Evolutionary conservation across 2,113 vertebrate species (phyloP), one percentile per base, ranked within the genome.

Genomic region (Tychaedon coryphoeus): DNA sequence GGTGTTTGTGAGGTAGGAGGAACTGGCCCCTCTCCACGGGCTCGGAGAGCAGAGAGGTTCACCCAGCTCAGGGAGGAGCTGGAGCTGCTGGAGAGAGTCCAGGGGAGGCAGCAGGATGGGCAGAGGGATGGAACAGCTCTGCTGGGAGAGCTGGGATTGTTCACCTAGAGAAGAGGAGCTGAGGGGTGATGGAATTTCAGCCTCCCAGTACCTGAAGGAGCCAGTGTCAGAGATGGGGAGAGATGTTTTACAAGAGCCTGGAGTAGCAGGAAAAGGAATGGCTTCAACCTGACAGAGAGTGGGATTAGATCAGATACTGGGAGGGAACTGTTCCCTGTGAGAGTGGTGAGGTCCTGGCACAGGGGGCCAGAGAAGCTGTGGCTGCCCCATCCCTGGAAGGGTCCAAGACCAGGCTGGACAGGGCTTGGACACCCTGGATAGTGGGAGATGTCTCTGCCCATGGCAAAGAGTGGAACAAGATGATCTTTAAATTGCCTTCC

Each of bases 21-120:
- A 66, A 12, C 51, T 0, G 0, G 7, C 4, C 5, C 3, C 29
- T 48, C 31, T 72, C 57, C 33, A 0, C 0, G 17, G 15, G 50
- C 62, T 86, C 4, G 1, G 40, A 36, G 24, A 34, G n/a, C 29
- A 42, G 28, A 17, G 23, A n/a, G 14, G 24, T 19, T 31, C 61
- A 20, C 19, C 60, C 86, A 64, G 74, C 48, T 34, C 75, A 15
- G 61, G 61, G 15, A 54, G 77, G 66, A 0, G 0, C 50, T 29
- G 60, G 76, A 81, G 26, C 28, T 45, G 53, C 15, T 67, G 70
- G 77, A 40, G 13, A 2, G 4, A 33, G 74, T 1, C 42, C 34
- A 31, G 42, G 31, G 65, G 48, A 60, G 53, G 45, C 58, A 38
- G 23, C 45, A 12, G n/a, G 17, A 12, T 34, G 53, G 12, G 2